These are phyloP conservation scores for Stenichneumon culpator DNA, from an alignment of 2,888 invertebrate genomes.

Conservation along the genomic window DNA sequence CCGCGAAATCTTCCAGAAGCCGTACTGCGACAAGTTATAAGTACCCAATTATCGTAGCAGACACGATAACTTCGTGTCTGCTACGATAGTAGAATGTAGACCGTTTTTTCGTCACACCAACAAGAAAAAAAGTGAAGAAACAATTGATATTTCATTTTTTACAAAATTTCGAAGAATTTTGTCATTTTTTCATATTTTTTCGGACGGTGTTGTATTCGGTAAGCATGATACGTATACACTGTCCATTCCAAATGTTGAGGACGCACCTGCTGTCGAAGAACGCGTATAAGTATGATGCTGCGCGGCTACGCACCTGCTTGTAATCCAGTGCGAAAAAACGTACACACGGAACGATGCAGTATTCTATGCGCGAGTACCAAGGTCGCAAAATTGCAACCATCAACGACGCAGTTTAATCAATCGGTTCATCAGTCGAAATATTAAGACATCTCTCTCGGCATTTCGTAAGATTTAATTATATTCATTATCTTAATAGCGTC, in stretches of 20 bases:
- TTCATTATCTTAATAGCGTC: too few species aligned
- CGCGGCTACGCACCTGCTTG: neutral
- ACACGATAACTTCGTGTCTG: neutral
- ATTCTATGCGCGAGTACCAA: neutral
- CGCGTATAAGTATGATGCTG: neutral
- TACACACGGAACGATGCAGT: neutral
- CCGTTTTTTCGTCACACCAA: neutral
- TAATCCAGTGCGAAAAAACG: conserved; percentile 5
- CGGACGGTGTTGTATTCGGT: neutral
- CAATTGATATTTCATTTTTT: neutral
- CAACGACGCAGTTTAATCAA: neutral
- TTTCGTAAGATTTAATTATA: neutral
- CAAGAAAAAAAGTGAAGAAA: neutral
- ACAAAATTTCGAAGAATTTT: neutral
- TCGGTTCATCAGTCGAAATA: neutral
- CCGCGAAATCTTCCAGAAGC: neutral
- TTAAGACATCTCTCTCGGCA: neutral
- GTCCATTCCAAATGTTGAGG: neutral
- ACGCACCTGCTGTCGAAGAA: neutral
- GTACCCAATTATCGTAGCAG: conserved; percentile 3
- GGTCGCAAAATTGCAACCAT: neutral
- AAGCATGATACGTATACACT: neutral
- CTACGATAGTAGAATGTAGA: neutral
- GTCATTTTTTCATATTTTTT: neutral
- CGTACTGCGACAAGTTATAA: neutral